Conservation (phyloP, 2,888 invertebrate species). For the Gnatocerus cornutus region DNA sequence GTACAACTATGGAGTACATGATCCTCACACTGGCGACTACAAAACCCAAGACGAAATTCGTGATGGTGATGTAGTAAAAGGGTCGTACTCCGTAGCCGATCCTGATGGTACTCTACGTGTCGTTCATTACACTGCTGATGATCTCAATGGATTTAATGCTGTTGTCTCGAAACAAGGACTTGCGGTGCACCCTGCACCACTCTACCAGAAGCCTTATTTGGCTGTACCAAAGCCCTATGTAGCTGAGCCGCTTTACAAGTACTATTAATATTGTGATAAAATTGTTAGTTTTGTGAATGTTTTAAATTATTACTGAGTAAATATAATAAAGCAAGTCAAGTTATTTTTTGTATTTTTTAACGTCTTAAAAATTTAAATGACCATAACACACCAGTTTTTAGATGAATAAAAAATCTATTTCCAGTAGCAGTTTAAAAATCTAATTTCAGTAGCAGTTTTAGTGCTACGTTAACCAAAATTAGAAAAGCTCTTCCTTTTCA, state of each 20-base stretch:
- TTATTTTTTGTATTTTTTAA: neutral
- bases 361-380: too few relatives aligned
- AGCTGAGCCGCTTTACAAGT: conserved; percentile 16
- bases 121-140: conserved; percentile 74
- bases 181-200: conserved; percentile 44
- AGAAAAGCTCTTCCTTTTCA: too few relatives aligned
- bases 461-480: too few relatives aligned
- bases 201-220: conserved; percentile 13
- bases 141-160: conserved; percentile 45
- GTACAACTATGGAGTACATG: conserved; percentile 41
- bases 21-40: conserved; percentile 45
- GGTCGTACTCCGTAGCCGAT: conserved; percentile 72
- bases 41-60: conserved; percentile 43
- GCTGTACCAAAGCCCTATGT: conserved; percentile 5
- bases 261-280: conserved; percentile 21
- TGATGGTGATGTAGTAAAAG: conserved; percentile 70
- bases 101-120: conserved; percentile 74
- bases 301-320: neutral
- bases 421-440: too few relatives aligned
- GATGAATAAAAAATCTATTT: too few relatives aligned
- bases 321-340: neutral
- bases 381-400: too few relatives aligned
- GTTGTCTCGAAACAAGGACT: conserved; percentile 66
- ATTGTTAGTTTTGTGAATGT: neutral
- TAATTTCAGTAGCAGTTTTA: too few relatives aligned